Base-by-base conservation (phyloP, 2,888 invertebrate species). In the Lasioglossum oenotherae region DNA sequence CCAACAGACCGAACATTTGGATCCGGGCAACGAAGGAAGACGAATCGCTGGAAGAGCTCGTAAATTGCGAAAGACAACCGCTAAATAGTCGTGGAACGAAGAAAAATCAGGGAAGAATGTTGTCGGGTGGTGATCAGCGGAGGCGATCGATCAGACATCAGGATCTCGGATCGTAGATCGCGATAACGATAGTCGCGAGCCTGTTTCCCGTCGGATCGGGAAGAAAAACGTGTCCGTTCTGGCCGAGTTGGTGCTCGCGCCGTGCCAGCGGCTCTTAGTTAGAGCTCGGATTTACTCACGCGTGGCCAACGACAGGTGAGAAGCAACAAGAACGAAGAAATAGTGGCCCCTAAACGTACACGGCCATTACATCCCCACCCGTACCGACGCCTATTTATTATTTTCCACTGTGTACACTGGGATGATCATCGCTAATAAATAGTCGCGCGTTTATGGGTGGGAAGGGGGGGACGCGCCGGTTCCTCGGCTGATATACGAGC, bases 301-400 rank as follows among this genome's bases (percentile, higher is more conserved):
- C 89, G 88, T 89, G 87, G 80, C 89, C 80, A 81, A 67, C 88
- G 88, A 89, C 89, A 89, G 89, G 88, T 89, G 85, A 88, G 80
- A 71, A 87, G 88, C 89, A 86, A 88, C 57, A 89, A 88, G 89
- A 85, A 81, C 38, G 87, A 87, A 86, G 87, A 86, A 83, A 83
- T 86, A 86, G 79, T 80, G 81, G 79, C 71, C 81, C 74, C 82
- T 73, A 81, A 82, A 82, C 71, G 78, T 71, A 78, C 71, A 60
- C 78, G 46, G 35, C 67, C 69, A 76, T 86, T 78, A 79, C 82
- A 71, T 80, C 82, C 72, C 49, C 80, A 67, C 86, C 74, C 49
- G 76, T 67, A 76, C 81, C 83, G 83, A 77, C 87, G 78, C 46
- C 81, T 86, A 87, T 87, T 87, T 87, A 87, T 87, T 86, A 81